Evolutionary conservation across 2,797 vertebrate species (phyloP).

Genomic region (Otolemur crassicaudatus): DNA sequence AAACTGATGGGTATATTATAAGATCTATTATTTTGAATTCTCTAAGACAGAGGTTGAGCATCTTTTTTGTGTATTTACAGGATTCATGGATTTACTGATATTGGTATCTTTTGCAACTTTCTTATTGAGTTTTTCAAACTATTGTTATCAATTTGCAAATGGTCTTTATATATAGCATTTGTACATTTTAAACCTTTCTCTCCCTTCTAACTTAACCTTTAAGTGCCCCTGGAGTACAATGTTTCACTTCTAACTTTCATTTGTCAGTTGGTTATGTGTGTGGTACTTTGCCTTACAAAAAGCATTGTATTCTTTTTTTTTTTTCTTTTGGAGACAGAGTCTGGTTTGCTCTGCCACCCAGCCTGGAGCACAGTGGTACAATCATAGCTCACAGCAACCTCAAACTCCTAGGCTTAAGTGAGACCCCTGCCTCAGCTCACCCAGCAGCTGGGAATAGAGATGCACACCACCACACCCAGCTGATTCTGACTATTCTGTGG

Average conservation of each 20-base stretch:
- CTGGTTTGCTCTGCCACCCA: not conserved
- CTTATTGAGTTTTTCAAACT: not conserved
- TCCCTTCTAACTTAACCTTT: not conserved
- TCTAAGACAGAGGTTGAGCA: not conserved
- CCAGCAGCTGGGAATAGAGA: not conserved
- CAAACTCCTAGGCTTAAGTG: not conserved
- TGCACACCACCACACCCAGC: not conserved
- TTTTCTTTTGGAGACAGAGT: not conserved
- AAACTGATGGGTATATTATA: not conserved
- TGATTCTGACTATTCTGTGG: not conserved
- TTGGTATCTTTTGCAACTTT: not conserved
- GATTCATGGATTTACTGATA: fast-evolving
- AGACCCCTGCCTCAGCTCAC: not conserved
- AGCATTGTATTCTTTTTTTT: not conserved
- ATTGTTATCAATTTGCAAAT: not conserved
- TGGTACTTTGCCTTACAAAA: not conserved
- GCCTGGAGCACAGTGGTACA: not conserved
- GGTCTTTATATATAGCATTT: not conserved
- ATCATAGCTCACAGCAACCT: not conserved
- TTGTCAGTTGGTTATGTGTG: not conserved
- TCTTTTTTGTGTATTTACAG: fast-evolving
- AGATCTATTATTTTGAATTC: not conserved
- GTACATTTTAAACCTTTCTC: not conserved
- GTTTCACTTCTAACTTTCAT: not conserved
- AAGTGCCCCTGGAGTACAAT: not conserved